Conservation (phyloP, 2,888 invertebrate genomes). For the Platycnemis pennipes region DNA sequence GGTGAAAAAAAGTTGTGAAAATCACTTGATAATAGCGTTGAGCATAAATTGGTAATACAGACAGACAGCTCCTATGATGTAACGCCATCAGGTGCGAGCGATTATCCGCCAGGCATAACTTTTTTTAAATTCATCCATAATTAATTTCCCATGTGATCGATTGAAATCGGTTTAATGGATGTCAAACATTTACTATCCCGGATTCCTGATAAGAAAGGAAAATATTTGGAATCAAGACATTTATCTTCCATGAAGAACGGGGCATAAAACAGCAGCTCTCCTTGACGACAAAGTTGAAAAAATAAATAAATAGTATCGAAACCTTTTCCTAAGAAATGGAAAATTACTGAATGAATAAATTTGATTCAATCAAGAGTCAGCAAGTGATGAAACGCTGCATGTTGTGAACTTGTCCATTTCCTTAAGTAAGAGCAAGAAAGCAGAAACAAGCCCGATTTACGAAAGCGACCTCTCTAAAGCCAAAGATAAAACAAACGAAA, state of each 20-base stretch:
- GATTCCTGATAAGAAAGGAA: slow-evolving; percentile 23
- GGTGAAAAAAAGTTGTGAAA: too few relatives aligned
- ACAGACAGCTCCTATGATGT: too few relatives aligned
- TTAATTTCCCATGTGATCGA: not conserved
- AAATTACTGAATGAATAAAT: slow-evolving; percentile 35
- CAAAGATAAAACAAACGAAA: slow-evolving; percentile 45
- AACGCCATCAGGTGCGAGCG: too few relatives aligned
- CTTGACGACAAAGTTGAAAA: not conserved
- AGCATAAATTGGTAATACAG: too few relatives aligned
- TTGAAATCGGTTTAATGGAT: slow-evolving; percentile 26
- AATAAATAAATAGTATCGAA: not conserved
- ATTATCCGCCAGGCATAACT: not conserved
- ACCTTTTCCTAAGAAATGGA: not conserved
- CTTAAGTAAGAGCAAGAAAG: not conserved
- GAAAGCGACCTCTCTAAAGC: slow-evolving; percentile 40
- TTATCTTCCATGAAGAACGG: not conserved
- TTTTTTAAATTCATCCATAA: not conserved
- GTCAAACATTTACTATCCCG: slow-evolving; percentile 45
- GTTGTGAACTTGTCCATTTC: too few relatives aligned
- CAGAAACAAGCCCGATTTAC: not conserved
- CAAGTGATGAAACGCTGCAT: not conserved
- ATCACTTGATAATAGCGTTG: too few relatives aligned
- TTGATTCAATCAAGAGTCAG: not conserved
- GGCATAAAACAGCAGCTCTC: not conserved
- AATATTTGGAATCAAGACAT: not conserved